Base-by-base conservation (phyloP, 2,888 invertebrate genomes). In the Germaria angustata region DNA sequence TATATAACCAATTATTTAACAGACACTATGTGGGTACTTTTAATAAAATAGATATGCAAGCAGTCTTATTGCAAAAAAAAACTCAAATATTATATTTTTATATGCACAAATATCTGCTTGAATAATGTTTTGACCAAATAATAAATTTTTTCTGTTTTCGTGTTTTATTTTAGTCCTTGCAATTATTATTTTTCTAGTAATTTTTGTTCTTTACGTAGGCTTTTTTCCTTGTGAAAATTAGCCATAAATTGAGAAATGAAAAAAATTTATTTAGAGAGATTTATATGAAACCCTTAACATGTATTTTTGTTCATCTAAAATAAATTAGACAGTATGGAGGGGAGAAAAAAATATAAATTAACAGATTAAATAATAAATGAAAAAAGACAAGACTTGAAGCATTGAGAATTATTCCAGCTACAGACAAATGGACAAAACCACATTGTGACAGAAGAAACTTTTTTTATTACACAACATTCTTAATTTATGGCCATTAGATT, bases 261-360 rank as follows among this genome's bases (percentile, higher is more conserved):
- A 36, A 80, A 63, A 49, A 80, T 55, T 39, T 69, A 69, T n/a
- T n/a, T n/a, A 75, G 69, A 49, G 69, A 80, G 80, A 80, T 80
- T 80, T 80, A 80, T 80, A 57, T 80, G 80, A 49, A 69, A 80
- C 49, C 49, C 41, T 49, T 55, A 75, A 61, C 80, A 75, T 32
- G 69, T 80, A 69, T 69, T 80, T 63, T 51, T 63, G n/a, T 63
- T n/a, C 34, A 57, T 9, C 68, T 63, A 15, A 51, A 51, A 51
- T 41, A 72, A 72, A 79, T 66, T 73, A 68, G 59, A 41, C 28
- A 39, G n/a, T n/a, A n/a, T n/a, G n/a, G n/a, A n/a, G n/a, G n/a
- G n/a, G n/a, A n/a, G n/a, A n/a, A n/a, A n/a, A n/a, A n/a, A 22
- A 36, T n/a, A 39, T 72, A 72, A 49, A 61, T 61, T 61, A 44